Conservation (phyloP, 2,113 vertebrate genomes). For the Coturnix japonica region DNA sequence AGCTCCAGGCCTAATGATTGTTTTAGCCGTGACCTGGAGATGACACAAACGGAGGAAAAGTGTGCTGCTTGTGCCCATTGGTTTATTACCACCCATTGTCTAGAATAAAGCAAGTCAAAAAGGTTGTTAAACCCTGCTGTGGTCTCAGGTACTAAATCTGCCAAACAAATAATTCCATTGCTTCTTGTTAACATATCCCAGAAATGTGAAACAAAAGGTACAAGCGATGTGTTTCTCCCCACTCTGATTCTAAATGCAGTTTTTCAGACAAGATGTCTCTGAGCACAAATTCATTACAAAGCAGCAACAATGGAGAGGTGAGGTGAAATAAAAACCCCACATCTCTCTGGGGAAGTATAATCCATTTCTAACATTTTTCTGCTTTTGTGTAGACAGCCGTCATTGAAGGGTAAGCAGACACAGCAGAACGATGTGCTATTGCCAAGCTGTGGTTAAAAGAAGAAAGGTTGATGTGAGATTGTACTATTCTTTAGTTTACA, state of each 20-base stretch:
- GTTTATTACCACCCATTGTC: neutral
- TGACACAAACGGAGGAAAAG: neutral
- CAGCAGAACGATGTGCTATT: fast-evolving
- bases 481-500: neutral
- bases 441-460: neutral
- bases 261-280: neutral
- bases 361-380: neutral
- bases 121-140: neutral
- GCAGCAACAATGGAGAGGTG: neutral
- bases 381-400: neutral
- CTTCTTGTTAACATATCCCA: neutral
- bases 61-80: neutral
- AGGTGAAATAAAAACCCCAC: neutral
- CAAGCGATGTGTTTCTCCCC: neutral
- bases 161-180: neutral
- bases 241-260: neutral
- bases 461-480: neutral
- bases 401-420: neutral
- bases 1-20: neutral
- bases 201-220: neutral
- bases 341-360: neutral
- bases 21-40: neutral
- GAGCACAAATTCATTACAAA: neutral
- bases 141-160: neutral
- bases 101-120: neutral